Base-by-base conservation (phyloP, 30 jellyfish, hydroid and myxozoan species). In the Hydractinia echinata region DNA sequence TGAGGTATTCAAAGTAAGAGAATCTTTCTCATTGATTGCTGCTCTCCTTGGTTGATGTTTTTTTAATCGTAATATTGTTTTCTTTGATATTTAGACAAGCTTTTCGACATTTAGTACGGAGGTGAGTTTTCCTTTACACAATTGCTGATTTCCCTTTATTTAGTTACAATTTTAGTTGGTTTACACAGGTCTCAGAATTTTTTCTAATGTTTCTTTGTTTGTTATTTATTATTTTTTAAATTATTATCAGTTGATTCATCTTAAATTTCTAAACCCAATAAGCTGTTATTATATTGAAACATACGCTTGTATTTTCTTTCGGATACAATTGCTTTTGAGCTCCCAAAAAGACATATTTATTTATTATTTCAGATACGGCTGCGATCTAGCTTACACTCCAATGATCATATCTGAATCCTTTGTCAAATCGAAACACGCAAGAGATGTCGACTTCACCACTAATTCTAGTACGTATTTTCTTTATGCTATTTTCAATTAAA, bases 401-500 rank as follows among this genome's bases (percentile, higher is more conserved):
- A 92, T 92, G 98, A 87, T 92, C 20, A 87, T 92, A 51, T 86
- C 98, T n/a, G 96, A 92, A 51, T 87, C 96, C 56, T 92, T 92
- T 83, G 95, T 92, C 54, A 74, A 84, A 55, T 92, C 98, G 44
- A 67, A 70, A 49, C 80, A 86, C 15, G 96, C 98, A 7, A 83
- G 98, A 77, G 95, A 83, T 52, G 73, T 77, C 62, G 98, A 92
- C 73, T 92, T 92, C 78, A 77, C 95, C 0, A 92, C 98, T 19
- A 88, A 92, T 72, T n/a, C 68, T 21, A 96, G 97, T 85, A 30
- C 44, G 2, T 30, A 30, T 0, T 30, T 30, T 30, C 44, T 30
- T 30, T 30, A 30, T 30, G 2, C 44, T 30, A 30, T 2, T 30
- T 30, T 30, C 2, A 2, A 30, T 30, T 2, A 30, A 30, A 30